Evolutionary conservation across 2,797 vertebrate species (phyloP).

Genomic region (Hippocampus kuda): DNA sequence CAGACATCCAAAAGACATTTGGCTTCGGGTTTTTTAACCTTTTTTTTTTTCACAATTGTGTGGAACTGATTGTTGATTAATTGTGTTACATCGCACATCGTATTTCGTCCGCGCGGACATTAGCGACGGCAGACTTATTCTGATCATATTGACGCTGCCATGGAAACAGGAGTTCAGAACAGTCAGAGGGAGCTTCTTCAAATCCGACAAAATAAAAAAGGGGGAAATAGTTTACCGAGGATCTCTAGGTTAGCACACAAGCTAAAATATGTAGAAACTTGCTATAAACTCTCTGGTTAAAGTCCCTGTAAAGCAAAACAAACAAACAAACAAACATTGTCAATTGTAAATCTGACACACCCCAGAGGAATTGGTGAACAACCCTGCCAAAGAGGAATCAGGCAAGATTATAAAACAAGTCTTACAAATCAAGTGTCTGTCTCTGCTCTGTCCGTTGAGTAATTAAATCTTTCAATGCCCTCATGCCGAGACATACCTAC

Average conservation of each 20-base stretch:
- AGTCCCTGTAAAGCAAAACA: no score
- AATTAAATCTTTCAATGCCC: no score
- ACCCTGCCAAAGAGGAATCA: no score
- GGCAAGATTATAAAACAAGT: background rate
- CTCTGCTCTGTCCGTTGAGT: no score
- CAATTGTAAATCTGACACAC: no score
- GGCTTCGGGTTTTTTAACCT: constrained; percentile 8
- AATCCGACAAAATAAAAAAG: background rate
- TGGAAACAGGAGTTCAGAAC: background rate
- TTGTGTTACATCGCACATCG: background rate
- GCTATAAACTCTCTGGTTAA: no score
- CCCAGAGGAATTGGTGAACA: no score
- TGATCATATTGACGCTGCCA: background rate
- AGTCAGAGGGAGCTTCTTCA: background rate
- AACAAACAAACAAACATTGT: no score
- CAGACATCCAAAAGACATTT: constrained; percentile 26
- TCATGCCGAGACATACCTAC: no score
- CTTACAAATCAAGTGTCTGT: background rate
- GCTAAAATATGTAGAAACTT: no score
- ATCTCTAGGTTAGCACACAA: no score
- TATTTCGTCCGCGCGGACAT: background rate
- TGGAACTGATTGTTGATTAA: background rate
- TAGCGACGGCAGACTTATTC: background rate
- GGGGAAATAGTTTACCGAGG: no score
- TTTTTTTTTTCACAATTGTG: background rate